Percentiles rank a stretch among this genome's conserved stretches.
phyloP scores from a whole-genome alignment of 2,113 vertebrate genomes.

The Brachionichthys hirsutus region DNA sequence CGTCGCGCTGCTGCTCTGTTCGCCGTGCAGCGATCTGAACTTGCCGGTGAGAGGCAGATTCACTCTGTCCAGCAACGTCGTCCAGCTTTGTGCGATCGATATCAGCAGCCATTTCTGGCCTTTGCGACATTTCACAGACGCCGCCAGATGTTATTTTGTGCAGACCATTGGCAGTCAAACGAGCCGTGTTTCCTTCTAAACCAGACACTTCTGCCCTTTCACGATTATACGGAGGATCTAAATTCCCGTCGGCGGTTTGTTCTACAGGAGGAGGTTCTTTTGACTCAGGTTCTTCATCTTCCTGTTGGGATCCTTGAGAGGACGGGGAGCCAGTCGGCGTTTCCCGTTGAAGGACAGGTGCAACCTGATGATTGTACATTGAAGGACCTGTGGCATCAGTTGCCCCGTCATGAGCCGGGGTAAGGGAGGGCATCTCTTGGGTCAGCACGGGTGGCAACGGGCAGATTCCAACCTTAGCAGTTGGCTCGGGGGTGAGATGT shows the following conservation, averaged over 20 bases:
- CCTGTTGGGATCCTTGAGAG: constrained; percentile 20
- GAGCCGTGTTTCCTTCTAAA: constrained; percentile 38
- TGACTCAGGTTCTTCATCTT: constrained; percentile 20
- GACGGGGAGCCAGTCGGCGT: constrained; percentile 37
- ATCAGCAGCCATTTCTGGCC: constrained; percentile 32
- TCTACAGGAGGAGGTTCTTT: constrained; percentile 22
- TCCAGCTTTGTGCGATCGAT: constrained; percentile 27
- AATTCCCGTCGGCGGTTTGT: constrained; percentile 44
- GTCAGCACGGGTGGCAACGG: constrained; percentile 66
- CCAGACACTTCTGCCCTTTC: constrained; percentile 30
- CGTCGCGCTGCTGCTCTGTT: constrained; percentile 38
- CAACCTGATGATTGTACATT: constrained; percentile 33
- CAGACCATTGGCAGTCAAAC: constrained; percentile 34
- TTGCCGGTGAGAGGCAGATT: constrained; percentile 11
- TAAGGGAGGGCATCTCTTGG: constrained; percentile 81
- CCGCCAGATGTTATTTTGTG: constrained; percentile 51
- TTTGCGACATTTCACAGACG: constrained; percentile 35
- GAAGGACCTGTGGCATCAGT: constrained; percentile 20
- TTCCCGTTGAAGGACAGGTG: constrained; percentile 71
- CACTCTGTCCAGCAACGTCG: constrained; percentile 24
- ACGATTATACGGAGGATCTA: constrained; percentile 31
- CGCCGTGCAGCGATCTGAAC: constrained; percentile 23
- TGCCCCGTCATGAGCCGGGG: constrained; percentile 61
- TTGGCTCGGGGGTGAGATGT: constrained; percentile 70
- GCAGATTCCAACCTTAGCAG: constrained; percentile 54